Percentiles rank a stretch among this genome's conserved stretches.
Conservation (phyloP, 2,797 vertebrate genomes). For the Myotis findleyi region DNA sequence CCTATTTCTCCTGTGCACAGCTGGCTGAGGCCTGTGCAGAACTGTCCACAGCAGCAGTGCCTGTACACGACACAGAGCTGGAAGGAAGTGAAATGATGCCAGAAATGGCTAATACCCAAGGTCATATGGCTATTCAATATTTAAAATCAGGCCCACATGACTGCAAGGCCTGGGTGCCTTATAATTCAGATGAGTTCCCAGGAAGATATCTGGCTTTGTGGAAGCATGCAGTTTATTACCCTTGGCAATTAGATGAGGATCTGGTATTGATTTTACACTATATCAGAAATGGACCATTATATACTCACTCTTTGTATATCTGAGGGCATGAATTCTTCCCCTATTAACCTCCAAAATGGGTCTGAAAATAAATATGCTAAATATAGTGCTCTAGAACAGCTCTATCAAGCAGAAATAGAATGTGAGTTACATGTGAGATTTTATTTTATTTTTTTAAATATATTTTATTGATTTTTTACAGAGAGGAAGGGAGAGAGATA, state of each 20-base stretch:
- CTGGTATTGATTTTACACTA: slow-evolving; percentile 68
- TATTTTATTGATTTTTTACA: too few relatives aligned
- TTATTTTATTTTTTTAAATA: too few relatives aligned
- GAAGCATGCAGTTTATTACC: slow-evolving; percentile 55
- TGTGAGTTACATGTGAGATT: not conserved
- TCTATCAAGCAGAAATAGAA: not conserved
- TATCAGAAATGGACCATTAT: slow-evolving; percentile 30
- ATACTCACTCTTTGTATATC: not conserved
- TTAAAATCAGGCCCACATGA: not conserved
- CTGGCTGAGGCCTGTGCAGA: not conserved
- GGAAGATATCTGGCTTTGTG: slow-evolving; percentile 39
- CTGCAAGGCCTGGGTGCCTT: not conserved
- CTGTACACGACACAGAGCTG: not conserved
- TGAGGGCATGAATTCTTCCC: slow-evolving; percentile 19
- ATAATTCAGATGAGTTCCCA: slow-evolving; percentile 37
- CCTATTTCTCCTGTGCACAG: not conserved
- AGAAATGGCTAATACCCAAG: not conserved
- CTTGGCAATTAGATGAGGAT: slow-evolving; percentile 57
- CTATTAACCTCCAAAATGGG: slow-evolving; percentile 51
- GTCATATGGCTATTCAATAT: not conserved
- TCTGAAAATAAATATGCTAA: slow-evolving; percentile 54
- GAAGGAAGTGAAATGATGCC: not conserved
- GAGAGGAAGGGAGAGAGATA: too few relatives aligned
- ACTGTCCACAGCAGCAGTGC: not conserved
- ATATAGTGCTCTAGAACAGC: not conserved